Base-by-base conservation (phyloP, 2,797 vertebrate species). In the Acanthurus lineatus region DNA sequence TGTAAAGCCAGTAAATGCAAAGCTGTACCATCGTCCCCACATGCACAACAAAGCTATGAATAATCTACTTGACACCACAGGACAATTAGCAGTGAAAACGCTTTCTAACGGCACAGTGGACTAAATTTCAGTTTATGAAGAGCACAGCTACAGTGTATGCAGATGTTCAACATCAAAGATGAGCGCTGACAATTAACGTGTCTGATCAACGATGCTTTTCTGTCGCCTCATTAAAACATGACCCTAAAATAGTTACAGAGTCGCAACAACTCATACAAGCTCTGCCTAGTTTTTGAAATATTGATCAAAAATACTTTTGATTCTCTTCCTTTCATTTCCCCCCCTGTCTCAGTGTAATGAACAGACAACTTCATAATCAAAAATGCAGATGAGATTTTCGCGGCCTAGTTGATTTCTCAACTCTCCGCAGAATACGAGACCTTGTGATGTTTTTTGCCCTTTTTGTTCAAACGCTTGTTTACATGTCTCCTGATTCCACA, bases 381-480 rank as follows among this genome's bases (percentile, higher is more conserved):
- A 84, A 82, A 77, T 71, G 68, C 64, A 47, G 35, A 80, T 53
- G 58, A 83, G 58, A 66, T 73, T 70, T 77, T 74, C 11, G n/a
- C 68, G 66, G 48, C 76, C 64, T 20, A 22, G 68, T 48, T 81
- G 86, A 89, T 88, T 84, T 67, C 75, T 88, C 70, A 77, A 71
- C 65, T 81, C 89, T 82, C 85, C 11, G 42, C 70, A 83, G 88
- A 86, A 75, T 84, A 76, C 16, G 61, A 86, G 73, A 81, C 77
- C 59, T 86, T 91, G 67, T 81, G 70, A 88, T 84, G 79, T 32
- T 77, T 86, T 83, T 67, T 82, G 53, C 75, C 63, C 73, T 83
- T 90, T 87, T 85, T 84, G 67, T 88, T 90, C 84, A 89, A 81
- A 88, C n/a, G 58, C 82, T 83, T 93, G 91, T 94, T 93, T 93